Evolutionary conservation across 2,888 invertebrate genomes (phyloP), one percentile per base, ranked within the genome.

Genomic region (Thera britannica): DNA sequence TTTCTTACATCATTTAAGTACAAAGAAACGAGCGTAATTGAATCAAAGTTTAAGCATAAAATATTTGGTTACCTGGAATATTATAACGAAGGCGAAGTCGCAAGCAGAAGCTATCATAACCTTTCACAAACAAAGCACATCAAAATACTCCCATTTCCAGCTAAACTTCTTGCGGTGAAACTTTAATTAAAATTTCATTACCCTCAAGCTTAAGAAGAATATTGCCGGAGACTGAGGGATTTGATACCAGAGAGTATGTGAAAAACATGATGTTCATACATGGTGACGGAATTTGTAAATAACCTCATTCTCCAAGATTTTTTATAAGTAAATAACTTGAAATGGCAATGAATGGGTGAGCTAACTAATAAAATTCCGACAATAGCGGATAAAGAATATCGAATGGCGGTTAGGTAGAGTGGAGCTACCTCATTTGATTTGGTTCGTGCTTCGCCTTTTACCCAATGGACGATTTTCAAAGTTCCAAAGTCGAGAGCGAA

Each of bases 121-220:
- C 51, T 51, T 52, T 52, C 8, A 9, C 8, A 56, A 62, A 65
- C 54, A 65, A 56, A 65, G 68, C 65, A 68, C 55, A 61, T 61
- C 56, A 67, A 64, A 67, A 57, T 70, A 63, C 44, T 67, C 72
- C 72, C 70, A 60, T 72, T 70, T 65, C 51, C n/a, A 34, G 35
- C 38, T 46, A 35, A 66, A 23, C 56, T 38, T 38, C 35, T 41
- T 12, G 34, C 46, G 34, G 52, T 8, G 57, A 48, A 49, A 60
- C 44, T 60, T 51, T 65, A 65, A 60, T 65, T 46, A 66, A 66
- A 66, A 58, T 66, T 62, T 66, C 48, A 58, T 61, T 66, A 57
- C 23, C 6, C 51, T 7, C 51, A 48, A 58, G 36, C 23, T 1
- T 58, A 34, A 46, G 46, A 58, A 58, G 12, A 56, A 56, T 56